Evolutionary conservation across 2,888 invertebrate species (phyloP), one percentile per base, ranked within the genome.

Genomic region (Agrypnus murinus): DNA sequence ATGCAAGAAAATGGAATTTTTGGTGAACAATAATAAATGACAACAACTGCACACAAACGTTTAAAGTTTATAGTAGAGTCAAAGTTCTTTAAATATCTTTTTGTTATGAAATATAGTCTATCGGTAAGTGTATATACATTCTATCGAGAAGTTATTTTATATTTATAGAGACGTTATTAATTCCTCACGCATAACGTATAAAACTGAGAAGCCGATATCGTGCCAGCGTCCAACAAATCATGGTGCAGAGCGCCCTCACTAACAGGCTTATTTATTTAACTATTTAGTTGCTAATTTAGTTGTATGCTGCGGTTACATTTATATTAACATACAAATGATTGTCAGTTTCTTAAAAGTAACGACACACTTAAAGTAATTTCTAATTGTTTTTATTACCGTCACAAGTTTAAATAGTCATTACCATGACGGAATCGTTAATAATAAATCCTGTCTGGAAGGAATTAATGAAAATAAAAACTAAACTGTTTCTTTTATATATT

Each of bases 251-350:
- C 70, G 70, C 68, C 71, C 71, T 69, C 57, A 57, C 63, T 73
- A 73, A 73, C 73, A 45, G 66, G 38, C 59, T 71, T 73, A 73
- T 74, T 73, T 75, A 75, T 75, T 75, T 71, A 73, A 71, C 71
- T 73, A 65, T 73, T 73, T 73, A 65, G 69, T 72, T 64, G 71
- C 73, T 75, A 75, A 75, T 75, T 75, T 72, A 75, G 67, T 59
- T 64, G 68, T 69, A 65, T 45, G 55, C 36, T 50, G 65, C 65
- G 64, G 69, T 67, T 71, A 67, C 64, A 53, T 62, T 64, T 62
- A 57, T 48, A 66, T 66, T 66, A 66, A 63, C 66, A 66, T 71
- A 71, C 66, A 71, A 71, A 71, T 34, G 55, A 65, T 64, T 65
- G 65, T 46, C 65, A 46, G 65, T 65, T 64, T 46, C 55, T 43